phyloP scores from a whole-genome alignment of 2,797 vertebrate genomes.

The Phoebastria nigripes region DNA sequence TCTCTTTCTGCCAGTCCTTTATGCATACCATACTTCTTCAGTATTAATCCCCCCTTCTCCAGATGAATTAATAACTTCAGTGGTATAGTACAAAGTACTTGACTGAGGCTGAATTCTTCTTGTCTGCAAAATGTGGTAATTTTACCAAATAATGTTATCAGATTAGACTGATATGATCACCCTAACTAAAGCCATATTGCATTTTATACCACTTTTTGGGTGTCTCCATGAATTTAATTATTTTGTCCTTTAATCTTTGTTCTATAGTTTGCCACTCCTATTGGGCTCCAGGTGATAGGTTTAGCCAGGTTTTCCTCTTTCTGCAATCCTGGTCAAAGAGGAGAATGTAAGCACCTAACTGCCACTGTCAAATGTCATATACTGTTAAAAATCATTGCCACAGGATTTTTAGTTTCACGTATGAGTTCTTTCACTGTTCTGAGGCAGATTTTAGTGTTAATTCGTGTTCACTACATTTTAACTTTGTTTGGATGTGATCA shows the following conservation, averaged over 20 bases:
- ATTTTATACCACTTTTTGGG: not conserved
- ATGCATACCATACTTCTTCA: not conserved
- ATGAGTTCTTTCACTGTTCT: not conserved
- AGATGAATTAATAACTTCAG: not conserved
- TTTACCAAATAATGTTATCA: not conserved
- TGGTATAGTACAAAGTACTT: not conserved
- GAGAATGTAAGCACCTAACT: not conserved
- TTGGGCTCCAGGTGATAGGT: not conserved
- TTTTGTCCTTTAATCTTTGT: not conserved
- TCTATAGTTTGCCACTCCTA: not conserved
- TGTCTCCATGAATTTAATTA: not conserved
- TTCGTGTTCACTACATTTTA: not conserved
- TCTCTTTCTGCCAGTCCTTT: not conserved
- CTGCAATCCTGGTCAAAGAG: not conserved
- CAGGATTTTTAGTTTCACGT: not conserved
- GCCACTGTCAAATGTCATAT: not conserved
- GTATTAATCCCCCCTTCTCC: not conserved
- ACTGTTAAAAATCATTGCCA: not conserved
- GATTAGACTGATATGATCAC: not conserved
- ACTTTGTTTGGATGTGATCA: not conserved
- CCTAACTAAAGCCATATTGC: not conserved
- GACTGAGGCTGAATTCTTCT: not conserved
- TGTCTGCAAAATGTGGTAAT: not conserved
- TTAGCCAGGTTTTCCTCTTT: not conserved
- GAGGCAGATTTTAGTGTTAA: not conserved